Conservation (phyloP, 2,888 invertebrate species). For the Vannuccia rotundouncinata region DNA sequence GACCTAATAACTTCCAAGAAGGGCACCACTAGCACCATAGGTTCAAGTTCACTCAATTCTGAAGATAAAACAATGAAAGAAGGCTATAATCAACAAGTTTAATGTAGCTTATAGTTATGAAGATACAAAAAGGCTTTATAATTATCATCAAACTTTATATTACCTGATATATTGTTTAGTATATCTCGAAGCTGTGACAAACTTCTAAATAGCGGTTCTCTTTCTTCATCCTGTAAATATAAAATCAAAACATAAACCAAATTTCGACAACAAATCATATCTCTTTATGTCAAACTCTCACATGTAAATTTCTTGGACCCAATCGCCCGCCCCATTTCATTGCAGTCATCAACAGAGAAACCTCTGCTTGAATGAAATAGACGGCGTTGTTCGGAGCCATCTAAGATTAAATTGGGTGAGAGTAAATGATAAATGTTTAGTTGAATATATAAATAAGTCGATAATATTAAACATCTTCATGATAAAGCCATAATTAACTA, state of each 20-base stretch:
- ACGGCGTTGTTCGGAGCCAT: slow-evolving; percentile 14
- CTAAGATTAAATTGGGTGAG: background rate
- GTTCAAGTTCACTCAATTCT: slow-evolving; percentile 56
- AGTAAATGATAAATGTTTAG: background rate
- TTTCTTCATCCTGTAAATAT: background rate
- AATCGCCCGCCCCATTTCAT: slow-evolving; percentile 24
- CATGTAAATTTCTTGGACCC: background rate
- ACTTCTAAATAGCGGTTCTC: background rate
- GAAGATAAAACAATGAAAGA: too few relatives aligned
- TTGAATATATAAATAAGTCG: too few relatives aligned
- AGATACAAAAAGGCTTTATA: too few relatives aligned
- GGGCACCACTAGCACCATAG: slow-evolving; percentile 62
- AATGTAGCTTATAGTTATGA: too few relatives aligned
- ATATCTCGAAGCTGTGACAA: background rate
- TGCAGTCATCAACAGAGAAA: slow-evolving; percentile 27
- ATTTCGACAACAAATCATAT: too few relatives aligned
- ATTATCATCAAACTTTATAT: too few relatives aligned
- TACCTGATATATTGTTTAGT: background rate
- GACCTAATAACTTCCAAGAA: slow-evolving; percentile 93
- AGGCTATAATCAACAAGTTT: too few relatives aligned
- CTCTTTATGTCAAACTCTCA: too few relatives aligned
- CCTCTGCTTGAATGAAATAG: slow-evolving; percentile 24
- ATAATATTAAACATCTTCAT: background rate
- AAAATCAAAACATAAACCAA: background rate
- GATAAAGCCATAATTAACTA: background rate